Base-by-base conservation (phyloP, 2,888 invertebrate species). In the Metopia argyrocephala region DNA sequence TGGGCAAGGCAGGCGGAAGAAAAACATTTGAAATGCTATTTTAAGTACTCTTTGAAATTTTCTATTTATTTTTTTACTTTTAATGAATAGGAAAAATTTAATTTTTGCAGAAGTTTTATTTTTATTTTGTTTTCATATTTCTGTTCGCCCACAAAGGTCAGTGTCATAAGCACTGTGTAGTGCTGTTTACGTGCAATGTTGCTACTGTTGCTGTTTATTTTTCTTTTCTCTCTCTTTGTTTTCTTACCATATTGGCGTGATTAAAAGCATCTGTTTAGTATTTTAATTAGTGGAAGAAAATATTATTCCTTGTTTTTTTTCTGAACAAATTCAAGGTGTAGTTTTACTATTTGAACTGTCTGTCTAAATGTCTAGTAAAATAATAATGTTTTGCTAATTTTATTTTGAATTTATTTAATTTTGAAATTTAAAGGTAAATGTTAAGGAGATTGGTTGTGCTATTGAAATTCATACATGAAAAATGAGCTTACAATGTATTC, bases 191-290 rank as follows among this genome's bases (percentile, higher is more conserved):
- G 15, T 71, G 57, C 57, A 52, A 57, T 59, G 50, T 38, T 9
- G 5, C 31, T 31, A 21, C 20, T 52, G 18, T 12, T 38, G 38
- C 38, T 38, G 15, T 15, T 6, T 31, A 9, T 31, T 31, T 31
- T 2, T 3, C 12, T 31, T 6, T 0, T 31, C 12, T 31, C 12
- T 31, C 12, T 31, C 7, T 12, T 31, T 7, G 7, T 12, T 38
- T 2, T 15, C 4, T 9, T 38, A 38, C 15, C 15, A 9, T 23
- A 54, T 45, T 46, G 57, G 20, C 45, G 48, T 80, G 79, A 80
- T 80, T 76, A 71, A 80, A 73, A 76, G 68, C 79, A 80, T 66
- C 56, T 80, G 79, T 68, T 75, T 68, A 57, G 76, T 66, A 80
- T 73, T 80, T 80, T 80, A 73, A 80, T 76, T 76, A 76, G 71